Evolutionary conservation across 2,113 vertebrate genomes (phyloP).

Genomic region (Cyprinodon variegatus): DNA sequence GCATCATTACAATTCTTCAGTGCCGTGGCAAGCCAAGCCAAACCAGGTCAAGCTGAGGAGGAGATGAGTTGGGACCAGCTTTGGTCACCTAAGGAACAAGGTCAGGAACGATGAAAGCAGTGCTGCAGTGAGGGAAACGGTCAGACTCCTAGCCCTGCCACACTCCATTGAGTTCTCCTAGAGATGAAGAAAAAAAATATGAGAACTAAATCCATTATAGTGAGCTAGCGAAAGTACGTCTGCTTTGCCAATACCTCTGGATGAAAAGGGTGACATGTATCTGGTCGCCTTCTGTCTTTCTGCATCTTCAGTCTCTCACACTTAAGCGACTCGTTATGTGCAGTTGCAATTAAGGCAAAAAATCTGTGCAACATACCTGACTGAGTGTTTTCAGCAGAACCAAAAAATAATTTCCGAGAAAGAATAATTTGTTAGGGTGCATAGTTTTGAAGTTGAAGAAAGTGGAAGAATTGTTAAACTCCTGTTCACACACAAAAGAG

Average conservation of each 20-base stretch:
- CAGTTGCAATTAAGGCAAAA: constrained; percentile 85
- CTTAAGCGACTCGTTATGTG: constrained; percentile 99
- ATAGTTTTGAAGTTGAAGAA: background rate
- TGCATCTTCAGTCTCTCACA: constrained; percentile 96
- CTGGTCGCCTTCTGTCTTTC: constrained; percentile 95
- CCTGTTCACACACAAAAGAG: too few species aligned
- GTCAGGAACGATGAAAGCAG: constrained; percentile 65
- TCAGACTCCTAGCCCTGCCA: constrained; percentile 64
- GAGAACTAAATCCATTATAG: background rate
- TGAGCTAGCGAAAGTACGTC: background rate
- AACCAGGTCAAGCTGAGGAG: constrained; percentile 79
- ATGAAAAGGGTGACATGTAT: constrained; percentile 97
- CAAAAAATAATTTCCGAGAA: background rate
- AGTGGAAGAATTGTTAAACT: too few species aligned
- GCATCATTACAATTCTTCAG: constrained; percentile 84
- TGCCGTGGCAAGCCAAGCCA: constrained; percentile 77
- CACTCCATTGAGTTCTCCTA: constrained; percentile 85
- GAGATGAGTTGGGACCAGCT: constrained; percentile 64
- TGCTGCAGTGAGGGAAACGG: constrained; percentile 51
- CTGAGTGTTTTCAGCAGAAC: constrained; percentile 15
- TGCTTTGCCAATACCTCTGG: constrained; percentile 82
- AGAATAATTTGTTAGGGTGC: background rate
- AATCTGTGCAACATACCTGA: constrained; percentile 8
- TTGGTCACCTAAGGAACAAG: constrained; percentile 87
- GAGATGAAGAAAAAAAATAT: background rate